Evolutionary conservation across 2,797 vertebrate genomes (phyloP), one percentile per base, ranked within the genome.

Genomic region (Poeciliopsis presidionis): DNA sequence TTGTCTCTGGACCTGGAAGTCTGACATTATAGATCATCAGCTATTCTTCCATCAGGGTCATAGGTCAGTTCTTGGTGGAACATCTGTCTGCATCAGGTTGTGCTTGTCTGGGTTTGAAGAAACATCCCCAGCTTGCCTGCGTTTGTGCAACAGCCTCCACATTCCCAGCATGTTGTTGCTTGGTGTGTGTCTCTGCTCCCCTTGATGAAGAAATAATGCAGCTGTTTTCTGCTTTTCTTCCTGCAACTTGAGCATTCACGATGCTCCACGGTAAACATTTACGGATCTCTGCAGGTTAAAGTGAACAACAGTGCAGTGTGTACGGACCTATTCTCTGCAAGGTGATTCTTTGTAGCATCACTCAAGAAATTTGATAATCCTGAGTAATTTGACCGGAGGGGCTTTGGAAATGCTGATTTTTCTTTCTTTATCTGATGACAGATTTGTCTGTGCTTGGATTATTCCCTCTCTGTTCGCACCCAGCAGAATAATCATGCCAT

Each of bases 11-110:
- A 63, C 14, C 25, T 76, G 83, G 57, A 86, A 80, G 80, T 47
- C 47, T 87, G 87, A 83, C 84, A 83, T 65, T 76, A 65, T 45
- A 87, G 76, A 81, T 83, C 63, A 77, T 92, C 83, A 80, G 41
- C 36, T 77, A 8, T 73, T 72, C 78, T 55, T 59, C 55, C 70
- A 82, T 74, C 59, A 72, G 45, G 79, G 84, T 87, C 84, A 87
- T 28, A 47, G 79, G 53, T 88, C 82, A 61, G 61, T 72, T 85
- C 74, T 12, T 63, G 1, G 4, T 28, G 30, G 65, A 71, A 76
- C 14, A 57, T 36, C 39, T 1, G 45, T 63, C 69, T 73, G 45
- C 8, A 0, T 25, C 59, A 43, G 8, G 74, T 0, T 49, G 25
- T 53, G 36, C 46, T 14, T 61, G 0, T 82, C 16, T 59, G 51